Percentiles rank a stretch among this genome's conserved stretches.
These are phyloP conservation scores for Drosophila burlai DNA, from an alignment of 1,140 invertebrate genomes.

Conservation along the genomic window DNA sequence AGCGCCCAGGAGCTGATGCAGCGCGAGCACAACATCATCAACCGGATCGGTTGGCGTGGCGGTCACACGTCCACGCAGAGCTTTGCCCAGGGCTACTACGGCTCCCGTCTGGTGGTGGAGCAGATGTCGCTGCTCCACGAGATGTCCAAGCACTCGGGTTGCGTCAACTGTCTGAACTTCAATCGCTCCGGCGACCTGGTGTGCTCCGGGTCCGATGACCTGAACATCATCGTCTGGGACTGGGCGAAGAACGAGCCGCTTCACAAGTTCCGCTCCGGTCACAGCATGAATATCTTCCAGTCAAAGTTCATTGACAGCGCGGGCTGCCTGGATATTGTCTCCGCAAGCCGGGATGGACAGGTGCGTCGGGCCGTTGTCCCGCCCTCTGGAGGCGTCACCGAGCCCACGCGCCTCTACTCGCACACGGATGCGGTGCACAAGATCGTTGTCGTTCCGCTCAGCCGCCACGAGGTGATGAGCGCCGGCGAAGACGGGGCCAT, in stretches of 20 bases:
- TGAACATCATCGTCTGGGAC: slow-evolving; percentile 94
- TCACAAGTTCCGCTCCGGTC: slow-evolving; percentile 91
- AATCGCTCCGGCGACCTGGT: slow-evolving; percentile 88
- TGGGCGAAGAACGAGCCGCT: slow-evolving; percentile 91
- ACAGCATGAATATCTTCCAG: slow-evolving; percentile 95
- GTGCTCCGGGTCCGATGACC: slow-evolving; percentile 95
- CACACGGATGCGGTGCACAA: slow-evolving; percentile 79
- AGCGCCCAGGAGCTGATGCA: slow-evolving; percentile 59
- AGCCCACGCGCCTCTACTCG: slow-evolving; percentile 58
- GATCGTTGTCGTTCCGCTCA: slow-evolving; percentile 86
- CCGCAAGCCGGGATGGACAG: slow-evolving; percentile 95
- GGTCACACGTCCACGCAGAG: slow-evolving; percentile 54
- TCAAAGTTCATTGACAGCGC: slow-evolving; percentile 89
- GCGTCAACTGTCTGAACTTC: slow-evolving; percentile 97
- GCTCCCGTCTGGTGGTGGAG: slow-evolving; percentile 93
- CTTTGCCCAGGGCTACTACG: slow-evolving; percentile 89
- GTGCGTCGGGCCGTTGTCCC: slow-evolving; percentile 86
- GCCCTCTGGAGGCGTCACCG: slow-evolving; percentile 60
- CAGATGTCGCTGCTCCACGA: slow-evolving; percentile 92
- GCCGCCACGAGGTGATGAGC: slow-evolving; percentile 92
- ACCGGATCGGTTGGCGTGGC: slow-evolving; percentile 61
- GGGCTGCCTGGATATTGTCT: slow-evolving; percentile 93
- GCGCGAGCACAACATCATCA: slow-evolving; percentile 68
- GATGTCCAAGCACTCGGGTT: slow-evolving; percentile 93
- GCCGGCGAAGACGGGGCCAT: slow-evolving; percentile 95